Evolutionary conservation across 1,140 invertebrate species (phyloP).

Genomic region (Diorhabda sublineata): DNA sequence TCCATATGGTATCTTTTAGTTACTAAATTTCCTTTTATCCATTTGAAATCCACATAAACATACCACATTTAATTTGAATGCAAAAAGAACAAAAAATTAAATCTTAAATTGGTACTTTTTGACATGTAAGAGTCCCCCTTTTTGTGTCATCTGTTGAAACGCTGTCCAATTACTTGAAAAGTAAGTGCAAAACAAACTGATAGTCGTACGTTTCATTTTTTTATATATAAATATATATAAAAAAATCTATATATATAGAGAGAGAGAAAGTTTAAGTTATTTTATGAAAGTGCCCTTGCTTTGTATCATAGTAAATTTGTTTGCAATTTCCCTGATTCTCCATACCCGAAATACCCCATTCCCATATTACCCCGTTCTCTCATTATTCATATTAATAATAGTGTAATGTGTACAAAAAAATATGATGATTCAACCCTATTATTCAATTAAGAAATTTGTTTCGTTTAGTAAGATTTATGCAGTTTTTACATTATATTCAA

Average conservation of each 20-base stretch:
- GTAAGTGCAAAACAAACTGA: constrained; percentile 31
- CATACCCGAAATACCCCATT: background rate
- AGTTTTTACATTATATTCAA: background rate
- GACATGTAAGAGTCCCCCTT: background rate
- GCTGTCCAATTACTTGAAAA: constrained; percentile 22
- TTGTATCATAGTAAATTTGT: constrained; percentile 44
- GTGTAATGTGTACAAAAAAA: constrained; percentile 30
- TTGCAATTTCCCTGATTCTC: constrained; percentile 27
- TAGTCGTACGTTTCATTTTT: constrained; percentile 33
- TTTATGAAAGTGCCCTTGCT: constrained; percentile 47
- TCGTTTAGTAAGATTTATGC: background rate
- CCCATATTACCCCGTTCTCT: constrained; percentile 13
- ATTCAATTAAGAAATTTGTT: constrained; percentile 1
- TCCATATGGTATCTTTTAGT: background rate
- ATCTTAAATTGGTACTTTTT: background rate
- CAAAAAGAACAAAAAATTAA: background rate
- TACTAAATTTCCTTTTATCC: no score
- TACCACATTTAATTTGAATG: background rate
- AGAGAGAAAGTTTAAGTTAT: constrained; percentile 42
- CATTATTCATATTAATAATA: constrained; percentile 21
- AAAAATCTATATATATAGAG: constrained; percentile 40
- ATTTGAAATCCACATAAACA: background rate
- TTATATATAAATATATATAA: constrained; percentile 23
- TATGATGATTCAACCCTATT: constrained; percentile 8
- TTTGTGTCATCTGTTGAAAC: constrained; percentile 11